These are phyloP conservation scores for Nesoenas mayeri DNA, from an alignment of 2,113 vertebrate species.

Conservation along the genomic window DNA sequence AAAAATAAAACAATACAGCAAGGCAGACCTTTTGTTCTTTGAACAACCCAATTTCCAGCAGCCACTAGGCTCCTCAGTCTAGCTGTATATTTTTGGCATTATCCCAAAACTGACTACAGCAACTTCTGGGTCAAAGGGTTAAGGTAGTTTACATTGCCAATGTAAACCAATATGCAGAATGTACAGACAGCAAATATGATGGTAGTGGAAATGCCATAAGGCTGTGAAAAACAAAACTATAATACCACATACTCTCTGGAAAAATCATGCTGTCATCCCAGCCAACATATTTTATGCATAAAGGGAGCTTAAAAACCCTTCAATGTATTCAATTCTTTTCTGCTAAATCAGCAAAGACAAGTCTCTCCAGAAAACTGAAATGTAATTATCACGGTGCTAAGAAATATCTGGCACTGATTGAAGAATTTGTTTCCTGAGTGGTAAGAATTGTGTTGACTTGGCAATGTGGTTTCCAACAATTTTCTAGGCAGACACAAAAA, in stretches of 20 bases:
- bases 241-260: background rate
- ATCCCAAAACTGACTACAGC: background rate
- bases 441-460: conserved; percentile 16
- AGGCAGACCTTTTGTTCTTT: background rate
- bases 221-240: background rate
- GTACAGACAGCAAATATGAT: background rate
- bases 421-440: conserved; percentile 33
- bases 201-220: background rate
- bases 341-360: conserved; percentile 43
- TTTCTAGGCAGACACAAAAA: conserved; percentile 1
- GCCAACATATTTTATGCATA: background rate
- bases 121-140: background rate
- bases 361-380: conserved; percentile 24
- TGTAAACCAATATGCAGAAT: background rate
- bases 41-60: background rate
- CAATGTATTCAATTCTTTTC: background rate
- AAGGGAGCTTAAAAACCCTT: background rate
- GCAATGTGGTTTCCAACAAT: background rate
- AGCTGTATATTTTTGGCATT: background rate
- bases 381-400: conserved; percentile 11
- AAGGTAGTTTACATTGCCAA: background rate
- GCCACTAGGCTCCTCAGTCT: background rate
- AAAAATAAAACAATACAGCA: background rate
- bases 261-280: background rate
- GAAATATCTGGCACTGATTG: conserved; percentile 16